A percentile compares a stretch with the other conserved stretches of the same genome.
These are phyloP conservation scores for Nemurella pictetii DNA, from an alignment of 2,888 invertebrate species.

Conservation along the genomic window DNA sequence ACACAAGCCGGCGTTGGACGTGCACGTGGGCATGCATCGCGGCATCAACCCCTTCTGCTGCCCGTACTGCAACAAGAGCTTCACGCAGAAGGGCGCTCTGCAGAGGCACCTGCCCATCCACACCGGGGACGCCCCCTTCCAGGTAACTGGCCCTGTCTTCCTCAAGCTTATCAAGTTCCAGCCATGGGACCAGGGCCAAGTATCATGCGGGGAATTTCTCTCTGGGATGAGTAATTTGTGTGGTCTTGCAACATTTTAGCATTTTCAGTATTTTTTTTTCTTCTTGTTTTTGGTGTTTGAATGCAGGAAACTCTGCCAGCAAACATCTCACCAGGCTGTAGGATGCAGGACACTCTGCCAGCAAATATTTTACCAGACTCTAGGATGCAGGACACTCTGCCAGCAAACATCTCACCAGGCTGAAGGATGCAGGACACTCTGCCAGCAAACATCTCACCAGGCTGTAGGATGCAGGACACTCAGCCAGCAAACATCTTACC, in stretches of 20 bases:
- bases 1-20: slow-evolving; percentile 63
- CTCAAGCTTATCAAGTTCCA: neutral
- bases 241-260: neutral
- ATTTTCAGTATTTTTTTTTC: neutral
- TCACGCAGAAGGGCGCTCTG: slow-evolving; percentile 64
- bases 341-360: too few species aligned
- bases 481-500: too few species aligned
- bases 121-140: slow-evolving; percentile 60
- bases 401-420: too few species aligned
- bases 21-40: slow-evolving; percentile 63
- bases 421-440: too few species aligned
- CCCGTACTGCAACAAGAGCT: slow-evolving; percentile 61
- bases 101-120: slow-evolving; percentile 65
- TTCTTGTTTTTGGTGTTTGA: neutral
- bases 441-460: too few species aligned
- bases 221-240: neutral
- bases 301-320: too few species aligned
- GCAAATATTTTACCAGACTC: too few species aligned
- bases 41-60: slow-evolving; percentile 55
- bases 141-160: slow-evolving; percentile 50
- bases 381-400: too few species aligned
- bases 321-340: too few species aligned
- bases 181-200: too few species aligned
- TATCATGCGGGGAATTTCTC: neutral
- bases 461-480: too few species aligned